Conservation (phyloP, 53 echinoderm and acorn worm species). For the Luidia sarsii region DNA sequence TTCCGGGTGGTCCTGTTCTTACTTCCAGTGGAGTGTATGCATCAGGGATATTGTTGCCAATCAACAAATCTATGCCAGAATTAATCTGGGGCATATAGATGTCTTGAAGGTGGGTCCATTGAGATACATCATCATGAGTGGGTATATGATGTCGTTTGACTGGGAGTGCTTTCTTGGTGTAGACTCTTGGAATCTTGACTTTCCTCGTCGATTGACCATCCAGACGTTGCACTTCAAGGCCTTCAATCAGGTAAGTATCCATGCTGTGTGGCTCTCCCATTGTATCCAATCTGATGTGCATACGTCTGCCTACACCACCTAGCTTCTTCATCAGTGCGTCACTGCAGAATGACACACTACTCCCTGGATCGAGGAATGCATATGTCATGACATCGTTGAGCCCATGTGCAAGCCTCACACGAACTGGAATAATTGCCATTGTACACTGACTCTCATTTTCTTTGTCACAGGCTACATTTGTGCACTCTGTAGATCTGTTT, state of each 20-base stretch:
- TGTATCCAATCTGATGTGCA: conserved; percentile 35
- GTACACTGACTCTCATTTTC: conserved; percentile 34
- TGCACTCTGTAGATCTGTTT: not conserved
- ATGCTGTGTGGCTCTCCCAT: conserved; percentile 31
- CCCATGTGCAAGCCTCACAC: conserved; percentile 22
- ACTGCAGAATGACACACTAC: conserved; percentile 50
- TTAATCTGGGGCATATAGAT: conserved; percentile 31
- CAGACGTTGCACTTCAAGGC: conserved; percentile 20
- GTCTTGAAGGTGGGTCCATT: conserved; percentile 34
- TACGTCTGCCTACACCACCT: conserved; percentile 20
- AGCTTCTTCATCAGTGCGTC: conserved; percentile 36
- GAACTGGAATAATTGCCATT: conserved; percentile 53
- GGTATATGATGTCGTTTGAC: conserved; percentile 45
- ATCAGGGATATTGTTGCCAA: conserved; percentile 52
- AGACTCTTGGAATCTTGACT: conserved; percentile 33
- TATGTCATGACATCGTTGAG: conserved; percentile 14
- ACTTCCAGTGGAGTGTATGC: conserved; percentile 52
- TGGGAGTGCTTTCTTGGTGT: conserved; percentile 47
- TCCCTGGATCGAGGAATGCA: conserved; percentile 57
- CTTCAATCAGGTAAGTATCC: conserved; percentile 24
- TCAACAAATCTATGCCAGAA: conserved; percentile 39
- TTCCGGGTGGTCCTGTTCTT: conserved; percentile 44
- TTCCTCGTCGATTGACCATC: conserved; percentile 12
- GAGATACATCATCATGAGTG: conserved; percentile 23
- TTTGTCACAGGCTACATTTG: conserved; percentile 20